These are phyloP conservation scores for Argyresthia albistria DNA, from an alignment of 2,888 invertebrate genomes.

Conservation along the genomic window DNA sequence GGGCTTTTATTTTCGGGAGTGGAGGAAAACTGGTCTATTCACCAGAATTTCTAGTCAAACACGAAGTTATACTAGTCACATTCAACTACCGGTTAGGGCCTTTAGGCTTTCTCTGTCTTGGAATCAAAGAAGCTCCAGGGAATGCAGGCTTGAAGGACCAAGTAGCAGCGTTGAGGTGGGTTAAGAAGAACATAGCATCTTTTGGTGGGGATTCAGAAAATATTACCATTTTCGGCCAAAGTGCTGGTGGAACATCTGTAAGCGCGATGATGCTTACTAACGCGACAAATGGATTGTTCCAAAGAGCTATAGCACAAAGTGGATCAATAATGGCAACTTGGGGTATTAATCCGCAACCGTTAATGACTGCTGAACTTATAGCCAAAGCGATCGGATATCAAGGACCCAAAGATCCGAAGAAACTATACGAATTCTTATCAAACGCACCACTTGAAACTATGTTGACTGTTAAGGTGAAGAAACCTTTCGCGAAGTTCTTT, in stretches of 20 bases:
- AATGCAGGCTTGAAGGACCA: conserved; percentile 60
- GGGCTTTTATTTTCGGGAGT: conserved; percentile 48
- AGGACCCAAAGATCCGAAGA: conserved; percentile 37
- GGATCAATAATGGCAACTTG: conserved; percentile 49
- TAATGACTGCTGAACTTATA: conserved; percentile 41
- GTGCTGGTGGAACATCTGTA: conserved; percentile 47
- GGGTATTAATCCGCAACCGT: conserved; percentile 46
- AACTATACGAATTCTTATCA: conserved; percentile 43
- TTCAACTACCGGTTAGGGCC: conserved; percentile 56
- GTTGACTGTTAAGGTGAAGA: conserved; percentile 27
- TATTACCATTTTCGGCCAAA: conserved; percentile 57
- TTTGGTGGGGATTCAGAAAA: conserved; percentile 59
- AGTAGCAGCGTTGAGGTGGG: conserved; percentile 55
- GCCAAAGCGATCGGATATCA: conserved; percentile 39
- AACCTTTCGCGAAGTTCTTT: conserved; percentile 40
- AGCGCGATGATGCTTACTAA: conserved; percentile 41
- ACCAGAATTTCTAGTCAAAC: conserved; percentile 46
- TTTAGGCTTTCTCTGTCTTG: conserved; percentile 51
- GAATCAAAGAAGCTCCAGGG: conserved; percentile 54
- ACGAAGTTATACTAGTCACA: conserved; percentile 49
- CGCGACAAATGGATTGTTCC: conserved; percentile 39
- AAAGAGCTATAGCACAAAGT: conserved; percentile 51
- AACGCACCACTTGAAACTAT: conserved; percentile 31
- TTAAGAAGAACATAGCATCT: conserved; percentile 50
- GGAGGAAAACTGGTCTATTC: conserved; percentile 48